phyloP scores from a whole-genome alignment of 2,888 invertebrate species.

The Trachelus iudaicus region DNA sequence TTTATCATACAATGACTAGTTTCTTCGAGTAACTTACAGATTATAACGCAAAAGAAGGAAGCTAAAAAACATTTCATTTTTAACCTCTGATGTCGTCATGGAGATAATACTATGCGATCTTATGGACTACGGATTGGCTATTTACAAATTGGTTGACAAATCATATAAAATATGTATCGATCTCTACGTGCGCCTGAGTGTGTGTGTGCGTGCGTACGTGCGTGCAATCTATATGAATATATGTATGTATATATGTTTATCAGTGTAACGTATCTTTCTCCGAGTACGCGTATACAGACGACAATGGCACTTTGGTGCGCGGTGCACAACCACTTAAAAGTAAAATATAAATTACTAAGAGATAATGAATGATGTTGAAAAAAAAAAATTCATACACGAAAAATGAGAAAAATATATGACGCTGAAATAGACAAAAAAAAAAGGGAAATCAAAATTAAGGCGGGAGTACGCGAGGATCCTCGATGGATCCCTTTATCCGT shows the following conservation, averaged over 20 bases:
- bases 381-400: slow-evolving; percentile 10
- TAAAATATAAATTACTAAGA: slow-evolving; percentile 28
- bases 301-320: slow-evolving; percentile 55
- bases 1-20: slow-evolving; percentile 49
- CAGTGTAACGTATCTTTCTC: too few relatives aligned
- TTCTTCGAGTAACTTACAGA: slow-evolving; percentile 38
- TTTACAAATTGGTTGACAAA: neutral
- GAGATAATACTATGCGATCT: slow-evolving; percentile 12
- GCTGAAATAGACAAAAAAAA: slow-evolving; percentile 13
- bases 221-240: too few relatives aligned
- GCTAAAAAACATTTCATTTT: slow-evolving; percentile 2
- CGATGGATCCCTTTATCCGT: too few relatives aligned
- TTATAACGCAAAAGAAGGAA: slow-evolving; percentile 20
- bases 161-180: too few relatives aligned
- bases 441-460: neutral
- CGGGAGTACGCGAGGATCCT: too few relatives aligned
- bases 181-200: too few relatives aligned
- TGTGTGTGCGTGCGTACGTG: too few relatives aligned
- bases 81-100: slow-evolving; percentile 5
- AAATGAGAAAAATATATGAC: slow-evolving; percentile 8
- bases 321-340: slow-evolving; percentile 17
- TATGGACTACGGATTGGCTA: neutral
- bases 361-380: slow-evolving; percentile 13
- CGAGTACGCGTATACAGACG: neutral
- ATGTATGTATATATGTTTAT: too few relatives aligned